Base-by-base conservation (phyloP, 2,113 vertebrate genomes). In the Phylloscopus trochiloides region DNA sequence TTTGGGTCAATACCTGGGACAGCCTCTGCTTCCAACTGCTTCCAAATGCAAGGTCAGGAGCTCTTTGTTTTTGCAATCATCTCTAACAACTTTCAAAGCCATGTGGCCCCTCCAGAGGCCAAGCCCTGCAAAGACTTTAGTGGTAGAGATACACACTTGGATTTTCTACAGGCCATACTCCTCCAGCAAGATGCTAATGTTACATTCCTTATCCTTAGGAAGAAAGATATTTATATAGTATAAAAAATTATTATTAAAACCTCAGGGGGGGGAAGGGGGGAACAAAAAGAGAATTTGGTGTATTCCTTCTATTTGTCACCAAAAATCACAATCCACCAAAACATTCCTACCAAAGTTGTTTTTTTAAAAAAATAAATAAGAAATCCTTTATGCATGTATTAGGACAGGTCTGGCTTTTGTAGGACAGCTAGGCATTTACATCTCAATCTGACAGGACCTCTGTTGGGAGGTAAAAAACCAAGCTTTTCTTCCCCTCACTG, bases 201-300 rank as follows among this genome's bases (percentile, higher is more conserved):
- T n/a, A 24, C 2, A 1, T 5, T 48, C 7, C 16, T 43, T 78
- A 52, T 15, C 14, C 31, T 58, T 58, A 1, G 31, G 12, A 55
- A 77, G 28, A 68, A 51, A 61, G 81, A 38, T 2, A 79, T 9
- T 32, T 6, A 78, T 14, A 17, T 32, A 48, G 31, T 36, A 36
- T 36, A 36, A 36, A 36, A 36, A 36, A 36, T 36, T 36, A 36
- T 52, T 40, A 73, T n/a, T 88, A 50, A 74, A 75, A 82, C 16
- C 3, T 21, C 17, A 14, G 9, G 6, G 10, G 10, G 9, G 6
- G 1, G 5, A 18, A 8, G 15, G 14, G 6, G 6, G 7, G 11
- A 19, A 32, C n/a, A 17, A 70, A 79, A 32, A 11, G 3, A 62
- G 16, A 50, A 11, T 22, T 38, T 50, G 24, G 40, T 21, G 6